Base-by-base conservation (phyloP, 2,113 vertebrate species). In the Physeter macrocephalus region DNA sequence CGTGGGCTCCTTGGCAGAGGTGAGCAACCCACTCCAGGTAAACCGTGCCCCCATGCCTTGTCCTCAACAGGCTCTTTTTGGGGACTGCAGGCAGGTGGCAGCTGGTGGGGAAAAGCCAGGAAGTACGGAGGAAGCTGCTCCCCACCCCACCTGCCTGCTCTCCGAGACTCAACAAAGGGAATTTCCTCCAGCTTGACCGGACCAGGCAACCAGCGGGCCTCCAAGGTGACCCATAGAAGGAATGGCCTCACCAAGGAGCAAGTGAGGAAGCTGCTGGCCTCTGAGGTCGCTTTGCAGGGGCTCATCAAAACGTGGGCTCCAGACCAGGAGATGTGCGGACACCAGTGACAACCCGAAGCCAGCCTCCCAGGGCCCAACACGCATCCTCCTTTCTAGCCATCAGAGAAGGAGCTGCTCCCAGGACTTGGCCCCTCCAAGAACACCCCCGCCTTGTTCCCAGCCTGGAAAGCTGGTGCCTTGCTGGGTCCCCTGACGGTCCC, bases 211-310 rank as follows among this genome's bases (percentile, higher is more conserved):
- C 84, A 54, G 36, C 18, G 92, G 20, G 49, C 59, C 66, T 82
- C n/a, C n/a, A 14, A 84, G 87, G 83, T 67, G 84, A 86, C 95
- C 92, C 72, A 92, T 49, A 10, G 78, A 41, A 69, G 84, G 39
- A 27, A 75, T 66, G 84, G 43, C 52, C 69, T 93, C 29, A 11
- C 62, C 25, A 86, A 94, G 69, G 74, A 96, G 69, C 64, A 96
- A 80, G 83, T 6, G 34, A 97, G 90, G 97, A 98, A 82, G 85
- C 20, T 25, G 59, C 41, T 27, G 6, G 34, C 49, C 62, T 61
- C 75, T 69, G 67, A 92, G 31, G 86, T 84, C 43, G 66, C 71
- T 82, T 96, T 85, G 90, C 64, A n/a, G 89, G 89, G 78, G 29
- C 39, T 81, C 72, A 69, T 81, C 1, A 11, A 84, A 90, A 77